Percentiles rank a stretch among this genome's conserved stretches.
phyloP scores from a whole-genome alignment of 2,888 invertebrate species.

The Strigamia crassipes region DNA sequence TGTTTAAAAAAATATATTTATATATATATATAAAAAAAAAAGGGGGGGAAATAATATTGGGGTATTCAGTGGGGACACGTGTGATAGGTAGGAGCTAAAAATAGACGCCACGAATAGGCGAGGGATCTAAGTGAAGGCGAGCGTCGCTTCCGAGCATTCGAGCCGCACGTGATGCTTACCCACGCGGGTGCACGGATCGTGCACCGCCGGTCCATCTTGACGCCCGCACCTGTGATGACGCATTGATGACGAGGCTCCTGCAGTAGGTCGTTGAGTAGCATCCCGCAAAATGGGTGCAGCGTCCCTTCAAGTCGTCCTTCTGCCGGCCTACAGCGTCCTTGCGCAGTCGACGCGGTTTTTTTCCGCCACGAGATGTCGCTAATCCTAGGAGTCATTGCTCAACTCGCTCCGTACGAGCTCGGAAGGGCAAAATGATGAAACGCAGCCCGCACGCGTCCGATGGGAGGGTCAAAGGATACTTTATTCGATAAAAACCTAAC shows the following conservation, averaged over 20 bases:
- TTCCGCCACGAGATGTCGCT: background rate
- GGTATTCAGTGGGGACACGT: background rate
- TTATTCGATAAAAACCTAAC: background rate
- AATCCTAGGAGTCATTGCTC: background rate
- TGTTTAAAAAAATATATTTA: background rate
- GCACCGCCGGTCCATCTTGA: background rate
- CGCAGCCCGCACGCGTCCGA: background rate
- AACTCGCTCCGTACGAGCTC: background rate
- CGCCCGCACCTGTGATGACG: background rate
- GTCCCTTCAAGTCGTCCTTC: background rate
- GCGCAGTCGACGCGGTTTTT: background rate
- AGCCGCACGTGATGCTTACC: background rate
- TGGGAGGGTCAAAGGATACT: background rate
- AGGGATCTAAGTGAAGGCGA: background rate
- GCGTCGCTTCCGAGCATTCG: background rate
- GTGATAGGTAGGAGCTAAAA: background rate
- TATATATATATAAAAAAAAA: background rate
- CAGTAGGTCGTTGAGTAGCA: background rate
- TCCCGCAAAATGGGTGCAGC: conserved; percentile 4
- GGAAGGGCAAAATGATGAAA: background rate
- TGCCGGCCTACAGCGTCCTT: background rate
- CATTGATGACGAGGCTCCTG: conserved; percentile 7
- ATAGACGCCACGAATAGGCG: background rate
- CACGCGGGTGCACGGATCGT: background rate
- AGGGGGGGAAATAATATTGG: no score